Conservation (phyloP, 1,140 invertebrate genomes). For the Coboldia fuscipes region DNA sequence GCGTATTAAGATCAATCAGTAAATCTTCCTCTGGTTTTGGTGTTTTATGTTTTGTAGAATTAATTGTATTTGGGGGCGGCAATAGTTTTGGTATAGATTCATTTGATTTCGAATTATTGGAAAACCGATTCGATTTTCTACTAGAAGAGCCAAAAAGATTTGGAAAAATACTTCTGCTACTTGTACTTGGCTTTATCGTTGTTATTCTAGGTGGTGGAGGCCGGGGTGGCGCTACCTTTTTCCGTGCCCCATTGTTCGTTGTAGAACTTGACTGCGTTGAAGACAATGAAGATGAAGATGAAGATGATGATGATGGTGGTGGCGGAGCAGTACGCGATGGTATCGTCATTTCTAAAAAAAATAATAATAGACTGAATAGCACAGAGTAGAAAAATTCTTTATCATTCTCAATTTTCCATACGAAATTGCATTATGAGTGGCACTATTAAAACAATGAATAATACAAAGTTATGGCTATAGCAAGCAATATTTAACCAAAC, state of each 20-base stretch:
- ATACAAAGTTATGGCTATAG: too few species aligned
- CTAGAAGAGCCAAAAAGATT: constrained; percentile 1
- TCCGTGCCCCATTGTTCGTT: background rate
- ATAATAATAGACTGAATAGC: too few species aligned
- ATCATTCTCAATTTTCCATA: too few species aligned
- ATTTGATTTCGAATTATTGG: background rate
- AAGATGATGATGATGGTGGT: background rate
- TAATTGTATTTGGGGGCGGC: background rate
- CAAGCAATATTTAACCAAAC: too few species aligned
- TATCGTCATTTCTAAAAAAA: constrained; percentile 1
- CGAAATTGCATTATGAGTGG: too few species aligned
- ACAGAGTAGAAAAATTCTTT: too few species aligned
- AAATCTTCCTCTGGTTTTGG: background rate
- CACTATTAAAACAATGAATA: too few species aligned
- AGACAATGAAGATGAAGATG: background rate
- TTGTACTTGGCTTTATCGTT: background rate
- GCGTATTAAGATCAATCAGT: constrained; percentile 28
- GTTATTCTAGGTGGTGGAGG: background rate
- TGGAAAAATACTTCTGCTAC: background rate
- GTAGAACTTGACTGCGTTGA: background rate
- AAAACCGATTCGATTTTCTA: too few species aligned
- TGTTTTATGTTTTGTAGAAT: background rate
- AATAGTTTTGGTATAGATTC: background rate
- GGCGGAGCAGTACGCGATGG: background rate
- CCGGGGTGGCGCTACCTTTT: background rate